Base-by-base conservation (phyloP, 2,888 invertebrate genomes). In the Escarpia spicata region DNA sequence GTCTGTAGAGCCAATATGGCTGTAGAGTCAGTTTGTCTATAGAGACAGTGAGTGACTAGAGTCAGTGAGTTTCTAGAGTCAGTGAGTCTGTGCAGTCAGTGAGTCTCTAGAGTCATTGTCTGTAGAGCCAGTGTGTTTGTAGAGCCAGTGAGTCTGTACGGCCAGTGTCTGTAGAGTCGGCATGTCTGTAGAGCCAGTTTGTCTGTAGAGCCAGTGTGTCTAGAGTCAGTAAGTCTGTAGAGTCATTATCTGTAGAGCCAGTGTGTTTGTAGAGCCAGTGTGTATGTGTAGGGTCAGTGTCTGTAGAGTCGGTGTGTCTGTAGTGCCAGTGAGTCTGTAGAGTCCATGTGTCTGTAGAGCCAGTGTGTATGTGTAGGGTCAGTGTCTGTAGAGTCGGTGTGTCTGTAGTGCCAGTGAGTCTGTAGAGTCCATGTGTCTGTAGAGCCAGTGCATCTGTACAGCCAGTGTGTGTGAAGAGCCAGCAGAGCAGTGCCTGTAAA, bases 111-210 rank as follows among this genome's bases (percentile, higher is more conserved):
- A 60, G 60, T 4, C 60, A 60, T 0, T 60, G 60, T 60, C 60
- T 60, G 19, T 60, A 60, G 60, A 60, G 60, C 0, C 60, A 43
- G 90, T 92, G 60, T 92, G 44, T 90, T 26, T 92, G 43, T 44
- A 60, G 60, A 26, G 60, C 60, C 60, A 60, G 60, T 60, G 60
- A 19, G 15, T 60, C 15, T 60, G 19, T 75, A 26, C 19, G 4
- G 19, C 26, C 26, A 26, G 75, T 75, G 26, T 75, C 75, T 75
- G 26, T 75, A 75, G 26, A 75, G 26, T 1, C 75, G 19, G 75
- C 19, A 26, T 75, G 26, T 26, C 26, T 26, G 26, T 26, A 75
- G 26, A 75, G 26, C 75, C 75, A 75, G 75, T 75, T 15, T 75
- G 75, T 75, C 19, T 26, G 26, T 75, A 26, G 3, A 19, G 19